Conservation (phyloP, 1,140 invertebrate genomes). For the Physella acuta region DNA sequence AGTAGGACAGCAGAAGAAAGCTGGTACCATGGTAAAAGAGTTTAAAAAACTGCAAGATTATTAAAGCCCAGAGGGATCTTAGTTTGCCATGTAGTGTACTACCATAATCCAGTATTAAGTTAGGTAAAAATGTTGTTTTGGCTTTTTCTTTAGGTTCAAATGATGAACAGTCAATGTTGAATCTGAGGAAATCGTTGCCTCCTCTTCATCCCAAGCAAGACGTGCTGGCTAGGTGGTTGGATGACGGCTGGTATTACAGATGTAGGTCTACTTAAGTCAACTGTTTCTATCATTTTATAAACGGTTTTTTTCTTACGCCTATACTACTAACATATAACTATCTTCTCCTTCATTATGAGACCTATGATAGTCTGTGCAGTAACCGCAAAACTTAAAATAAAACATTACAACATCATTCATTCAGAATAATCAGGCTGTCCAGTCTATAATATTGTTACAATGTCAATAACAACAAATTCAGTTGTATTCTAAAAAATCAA, state of each 20-base stretch:
- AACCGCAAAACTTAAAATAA: background rate
- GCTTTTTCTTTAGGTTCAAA: background rate
- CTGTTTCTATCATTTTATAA: too few relatives aligned
- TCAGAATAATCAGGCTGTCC: too few relatives aligned
- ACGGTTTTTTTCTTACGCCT: too few relatives aligned
- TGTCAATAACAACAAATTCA: background rate
- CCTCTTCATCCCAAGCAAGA: constrained; percentile 6
- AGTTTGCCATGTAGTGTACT: background rate
- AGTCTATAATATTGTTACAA: background rate
- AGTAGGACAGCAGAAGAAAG: too few relatives aligned
- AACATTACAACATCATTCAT: too few relatives aligned
- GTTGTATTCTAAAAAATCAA: background rate
- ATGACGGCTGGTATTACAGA: constrained; percentile 56
- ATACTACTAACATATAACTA: too few relatives aligned
- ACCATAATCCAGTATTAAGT: background rate
- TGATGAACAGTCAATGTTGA: background rate
- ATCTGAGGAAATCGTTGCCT: background rate
- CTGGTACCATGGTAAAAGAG: too few relatives aligned
- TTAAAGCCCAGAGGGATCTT: background rate
- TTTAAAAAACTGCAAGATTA: too few relatives aligned
- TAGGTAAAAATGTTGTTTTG: background rate
- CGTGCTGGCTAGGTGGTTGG: constrained; percentile 49
- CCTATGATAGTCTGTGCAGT: background rate
- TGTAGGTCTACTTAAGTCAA: constrained; percentile 23
- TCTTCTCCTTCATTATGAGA: background rate